These are phyloP conservation scores for Ceratina calcarata DNA, from an alignment of 1,140 invertebrate genomes.

Conservation along the genomic window DNA sequence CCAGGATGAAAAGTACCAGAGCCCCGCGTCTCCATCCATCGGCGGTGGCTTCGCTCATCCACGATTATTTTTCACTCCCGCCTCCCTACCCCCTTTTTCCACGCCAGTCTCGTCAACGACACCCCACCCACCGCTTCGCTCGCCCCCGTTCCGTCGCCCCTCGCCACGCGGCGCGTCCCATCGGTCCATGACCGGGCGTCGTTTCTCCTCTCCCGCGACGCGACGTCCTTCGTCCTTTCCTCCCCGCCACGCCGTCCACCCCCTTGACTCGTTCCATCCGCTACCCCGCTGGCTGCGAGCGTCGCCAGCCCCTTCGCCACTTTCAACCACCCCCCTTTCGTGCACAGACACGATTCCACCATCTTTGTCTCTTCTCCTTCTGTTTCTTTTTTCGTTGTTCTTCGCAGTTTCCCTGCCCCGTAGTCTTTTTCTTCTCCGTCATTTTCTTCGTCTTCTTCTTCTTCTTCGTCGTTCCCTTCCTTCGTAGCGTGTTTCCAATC, in stretches of 20 bases:
- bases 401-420: neutral
- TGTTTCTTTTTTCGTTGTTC: constrained; percentile 5
- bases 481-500: neutral
- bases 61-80: constrained; percentile 66
- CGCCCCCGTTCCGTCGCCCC: neutral
- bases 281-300: constrained; percentile 16
- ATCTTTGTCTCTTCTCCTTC: neutral
- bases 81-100: constrained; percentile 10
- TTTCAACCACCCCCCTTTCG: constrained; percentile 22
- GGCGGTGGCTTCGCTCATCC: constrained; percentile 60
- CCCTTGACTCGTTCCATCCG: constrained; percentile 49
- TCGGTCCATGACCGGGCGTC: constrained; percentile 51
- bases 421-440: neutral
- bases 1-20: constrained; percentile 22
- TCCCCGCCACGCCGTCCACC: constrained; percentile 3
- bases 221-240: constrained; percentile 53
- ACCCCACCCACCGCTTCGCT: constrained; percentile 5
- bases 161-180: constrained; percentile 21
- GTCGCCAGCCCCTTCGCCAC: constrained; percentile 35
- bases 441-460: neutral
- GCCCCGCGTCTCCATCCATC: constrained; percentile 44
- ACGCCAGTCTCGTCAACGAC: constrained; percentile 45
- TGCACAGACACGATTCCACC: constrained; percentile 18
- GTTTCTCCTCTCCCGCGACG: constrained; percentile 26
- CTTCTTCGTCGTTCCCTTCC: neutral